A percentile compares a stretch with the other conserved stretches of the same genome.
phyloP scores from a whole-genome alignment of 2,888 invertebrate species.

The Machimus rusticus region DNA sequence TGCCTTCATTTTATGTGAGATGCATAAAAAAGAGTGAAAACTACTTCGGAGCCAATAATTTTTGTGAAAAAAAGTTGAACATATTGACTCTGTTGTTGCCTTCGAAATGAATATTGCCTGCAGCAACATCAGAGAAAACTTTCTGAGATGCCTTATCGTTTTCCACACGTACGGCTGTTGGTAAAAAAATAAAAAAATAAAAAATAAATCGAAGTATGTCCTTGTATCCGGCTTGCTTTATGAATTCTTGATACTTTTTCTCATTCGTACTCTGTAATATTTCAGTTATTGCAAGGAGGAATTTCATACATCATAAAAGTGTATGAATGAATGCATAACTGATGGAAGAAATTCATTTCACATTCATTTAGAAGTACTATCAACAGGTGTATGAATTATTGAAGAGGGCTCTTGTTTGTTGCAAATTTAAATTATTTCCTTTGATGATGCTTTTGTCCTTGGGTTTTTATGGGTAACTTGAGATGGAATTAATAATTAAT shows the following conservation, averaged over 20 bases:
- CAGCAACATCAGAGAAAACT: neutral
- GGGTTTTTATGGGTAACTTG: neutral
- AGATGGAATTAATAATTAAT: neutral
- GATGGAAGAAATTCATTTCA: neutral
- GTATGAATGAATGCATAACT: neutral
- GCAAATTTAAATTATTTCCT: neutral
- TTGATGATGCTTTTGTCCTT: neutral
- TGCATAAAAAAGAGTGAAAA: neutral
- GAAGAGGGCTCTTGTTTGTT: neutral
- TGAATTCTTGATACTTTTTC: neutral
- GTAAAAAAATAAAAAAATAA: neutral
- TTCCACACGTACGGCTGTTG: neutral
- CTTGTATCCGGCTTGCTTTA: neutral
- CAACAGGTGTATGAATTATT: neutral
- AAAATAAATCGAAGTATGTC: neutral
- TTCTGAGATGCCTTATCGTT: neutral
- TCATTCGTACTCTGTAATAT: neutral
- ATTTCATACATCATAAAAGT: neutral
- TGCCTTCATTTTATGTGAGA: neutral
- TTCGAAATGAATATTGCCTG: neutral
- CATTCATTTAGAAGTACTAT: neutral
- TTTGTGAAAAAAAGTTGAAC: neutral
- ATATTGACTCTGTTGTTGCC: neutral
- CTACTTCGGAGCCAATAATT: neutral
- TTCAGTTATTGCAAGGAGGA: neutral